Conservation (phyloP, 2,113 vertebrate genomes). For the Caloenas nicobarica region DNA sequence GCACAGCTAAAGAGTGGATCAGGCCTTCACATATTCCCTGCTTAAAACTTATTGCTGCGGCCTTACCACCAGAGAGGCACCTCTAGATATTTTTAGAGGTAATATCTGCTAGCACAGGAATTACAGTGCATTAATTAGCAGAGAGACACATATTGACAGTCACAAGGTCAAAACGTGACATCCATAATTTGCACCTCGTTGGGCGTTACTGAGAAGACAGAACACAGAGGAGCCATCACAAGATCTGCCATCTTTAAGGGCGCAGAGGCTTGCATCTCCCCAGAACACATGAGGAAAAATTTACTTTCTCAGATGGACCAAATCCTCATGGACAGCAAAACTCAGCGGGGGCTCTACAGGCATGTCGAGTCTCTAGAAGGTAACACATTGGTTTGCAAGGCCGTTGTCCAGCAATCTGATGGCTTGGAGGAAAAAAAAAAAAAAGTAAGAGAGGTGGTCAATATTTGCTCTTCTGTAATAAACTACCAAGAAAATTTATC, state of each 20-base stretch:
- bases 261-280: neutral
- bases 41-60: neutral
- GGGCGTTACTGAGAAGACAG: neutral
- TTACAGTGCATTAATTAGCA: slow-evolving; percentile 6
- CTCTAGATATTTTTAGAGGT: neutral
- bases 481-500: neutral
- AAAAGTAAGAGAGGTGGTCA: neutral
- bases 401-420: neutral
- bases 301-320: neutral
- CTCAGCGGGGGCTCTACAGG: rapidly evolving
- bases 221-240: neutral
- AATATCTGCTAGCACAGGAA: neutral
- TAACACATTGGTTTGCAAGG: neutral
- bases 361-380: neutral
- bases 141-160: neutral
- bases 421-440: rapidly evolving
- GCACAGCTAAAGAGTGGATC: neutral
- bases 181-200: neutral
- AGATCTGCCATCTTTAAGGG: neutral
- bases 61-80: neutral
- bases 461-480: neutral
- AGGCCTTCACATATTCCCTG: neutral
- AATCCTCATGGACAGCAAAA: neutral
- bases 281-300: neutral
- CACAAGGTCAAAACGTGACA: neutral